These are phyloP conservation scores for Drosophila merina DNA, from an alignment of 2,888 invertebrate genomes.

Conservation along the genomic window DNA sequence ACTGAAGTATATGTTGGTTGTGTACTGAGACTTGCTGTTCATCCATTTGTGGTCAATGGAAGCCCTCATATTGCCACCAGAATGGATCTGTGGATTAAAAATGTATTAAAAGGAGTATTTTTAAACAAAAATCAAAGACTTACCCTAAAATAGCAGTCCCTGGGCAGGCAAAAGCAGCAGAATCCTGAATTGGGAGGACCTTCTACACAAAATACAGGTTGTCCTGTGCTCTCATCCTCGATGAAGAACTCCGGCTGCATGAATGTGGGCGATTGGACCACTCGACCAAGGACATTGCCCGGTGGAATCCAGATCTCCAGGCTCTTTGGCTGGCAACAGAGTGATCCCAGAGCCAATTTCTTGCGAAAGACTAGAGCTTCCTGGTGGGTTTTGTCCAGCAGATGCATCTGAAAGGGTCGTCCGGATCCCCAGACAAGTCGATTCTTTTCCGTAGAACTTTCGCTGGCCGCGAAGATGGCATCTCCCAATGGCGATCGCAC, in stretches of 20 bases:
- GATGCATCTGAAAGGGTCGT: constrained; percentile 90
- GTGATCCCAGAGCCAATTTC: constrained; percentile 88
- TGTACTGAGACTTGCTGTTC: constrained; percentile 88
- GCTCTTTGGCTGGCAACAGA: constrained; percentile 88
- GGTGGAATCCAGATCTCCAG: constrained; percentile 90
- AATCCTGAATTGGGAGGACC: constrained; percentile 88
- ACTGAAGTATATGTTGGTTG: constrained; percentile 90
- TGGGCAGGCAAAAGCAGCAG: constrained; percentile 85
- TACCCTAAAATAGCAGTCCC: constrained; percentile 80
- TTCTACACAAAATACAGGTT: constrained; percentile 88
- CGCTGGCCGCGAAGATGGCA: constrained; percentile 90
- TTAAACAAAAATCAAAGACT: not conserved
- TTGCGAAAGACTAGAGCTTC: constrained; percentile 91
- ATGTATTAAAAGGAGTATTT: not conserved
- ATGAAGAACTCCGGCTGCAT: constrained; percentile 89
- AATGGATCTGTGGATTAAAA: constrained; percentile 84
- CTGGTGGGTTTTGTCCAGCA: constrained; percentile 92
- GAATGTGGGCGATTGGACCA: constrained; percentile 89
- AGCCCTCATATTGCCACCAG: constrained; percentile 80
- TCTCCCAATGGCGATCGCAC: constrained; percentile 90
- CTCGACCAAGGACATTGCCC: constrained; percentile 88
- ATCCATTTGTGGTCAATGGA: constrained; percentile 90
- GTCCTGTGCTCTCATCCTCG: constrained; percentile 87
- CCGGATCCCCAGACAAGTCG: constrained; percentile 88
- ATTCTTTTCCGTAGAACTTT: constrained; percentile 87